These are phyloP conservation scores for Gryllus bimaculatus DNA, from an alignment of 1,140 invertebrate genomes.

Conservation along the genomic window DNA sequence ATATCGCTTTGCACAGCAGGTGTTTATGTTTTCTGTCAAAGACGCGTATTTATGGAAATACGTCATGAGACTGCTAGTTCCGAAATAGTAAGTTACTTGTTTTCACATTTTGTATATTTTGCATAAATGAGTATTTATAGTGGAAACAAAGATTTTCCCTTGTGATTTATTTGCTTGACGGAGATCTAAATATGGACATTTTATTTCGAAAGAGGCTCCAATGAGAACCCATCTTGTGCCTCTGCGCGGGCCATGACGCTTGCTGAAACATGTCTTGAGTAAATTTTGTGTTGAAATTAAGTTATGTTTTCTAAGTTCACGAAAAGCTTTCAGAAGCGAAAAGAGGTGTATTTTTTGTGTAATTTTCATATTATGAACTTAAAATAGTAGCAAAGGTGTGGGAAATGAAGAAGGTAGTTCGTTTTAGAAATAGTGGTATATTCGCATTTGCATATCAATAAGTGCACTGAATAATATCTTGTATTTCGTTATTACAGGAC, in stretches of 20 bases:
- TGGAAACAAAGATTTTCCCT: not conserved
- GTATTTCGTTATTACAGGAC: not conserved
- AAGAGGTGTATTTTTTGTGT: not conserved
- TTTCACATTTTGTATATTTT: not conserved
- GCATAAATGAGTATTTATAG: not conserved
- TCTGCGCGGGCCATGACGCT: constrained; percentile 19
- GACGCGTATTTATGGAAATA: constrained; percentile 20
- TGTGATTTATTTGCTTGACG: constrained; percentile 1
- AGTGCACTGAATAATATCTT: not conserved
- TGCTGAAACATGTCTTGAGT: constrained; percentile 13
- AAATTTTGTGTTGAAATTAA: not conserved
- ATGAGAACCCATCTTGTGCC: constrained; percentile 21
- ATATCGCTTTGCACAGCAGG: constrained; percentile 20
- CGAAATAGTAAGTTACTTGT: constrained; percentile 18
- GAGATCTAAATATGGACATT: constrained; percentile 16
- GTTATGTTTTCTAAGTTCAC: not conserved
- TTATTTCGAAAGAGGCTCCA: constrained; percentile 20
- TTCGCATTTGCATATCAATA: not conserved
- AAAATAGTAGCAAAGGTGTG: not conserved
- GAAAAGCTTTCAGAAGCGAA: not conserved
- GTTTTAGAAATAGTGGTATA: not conserved
- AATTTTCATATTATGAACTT: not conserved
- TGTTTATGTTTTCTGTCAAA: constrained; percentile 23
- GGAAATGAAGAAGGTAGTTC: not conserved
- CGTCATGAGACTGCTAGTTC: constrained; percentile 18